Evolutionary conservation across 2,888 invertebrate genomes (phyloP), one percentile per base, ranked within the genome.

Genomic region (Eupithecia inturbata): DNA sequence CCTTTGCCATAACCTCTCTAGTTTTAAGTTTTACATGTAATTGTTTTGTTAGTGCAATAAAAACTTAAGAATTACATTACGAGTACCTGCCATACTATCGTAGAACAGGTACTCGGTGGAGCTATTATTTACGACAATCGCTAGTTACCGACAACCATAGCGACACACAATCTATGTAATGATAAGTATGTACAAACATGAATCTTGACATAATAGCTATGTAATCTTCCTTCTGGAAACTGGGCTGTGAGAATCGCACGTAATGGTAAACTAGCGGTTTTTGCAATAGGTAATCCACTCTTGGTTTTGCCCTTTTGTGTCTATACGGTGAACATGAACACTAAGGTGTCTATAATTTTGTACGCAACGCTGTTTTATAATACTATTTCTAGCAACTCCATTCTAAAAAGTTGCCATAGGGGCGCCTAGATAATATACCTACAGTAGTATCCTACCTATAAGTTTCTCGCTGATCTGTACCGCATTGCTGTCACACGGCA

Each of bases 211-310:
- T 78, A 78, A 79, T 78, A 69, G 69, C 63, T 64, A 68, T 74
- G 68, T 77, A 74, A 79, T 78, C 75, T 76, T 73, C 74, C 70
- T 67, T 22, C 71, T 72, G 69, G 75, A 66, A 75, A 77, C 72
- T 69, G 63, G 73, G 72, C 74, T 79, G 76, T 79, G 79, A 77
- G 79, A 79, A 78, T 70, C 22, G 66, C n/a, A 14, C n/a, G 66
- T 71, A 71, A 69, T 72, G 66, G 62, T 33, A 60, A 64, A 36
- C 36, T 36, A 60, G 63, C 39, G 41, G n/a, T 49, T 68, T 67
- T 67, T 67, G 60, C 41, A 57, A 63, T 67, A 60, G 49, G 16
- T 33, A 67, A 41, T 62, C 31, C 16, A 39, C 49, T 69, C 14
- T 39, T 33, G 36, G 49, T 68, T 68, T 67, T 68, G 49, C 68